Conservation (phyloP, 2,797 vertebrate species). For the Phalloptychus januarius region DNA sequence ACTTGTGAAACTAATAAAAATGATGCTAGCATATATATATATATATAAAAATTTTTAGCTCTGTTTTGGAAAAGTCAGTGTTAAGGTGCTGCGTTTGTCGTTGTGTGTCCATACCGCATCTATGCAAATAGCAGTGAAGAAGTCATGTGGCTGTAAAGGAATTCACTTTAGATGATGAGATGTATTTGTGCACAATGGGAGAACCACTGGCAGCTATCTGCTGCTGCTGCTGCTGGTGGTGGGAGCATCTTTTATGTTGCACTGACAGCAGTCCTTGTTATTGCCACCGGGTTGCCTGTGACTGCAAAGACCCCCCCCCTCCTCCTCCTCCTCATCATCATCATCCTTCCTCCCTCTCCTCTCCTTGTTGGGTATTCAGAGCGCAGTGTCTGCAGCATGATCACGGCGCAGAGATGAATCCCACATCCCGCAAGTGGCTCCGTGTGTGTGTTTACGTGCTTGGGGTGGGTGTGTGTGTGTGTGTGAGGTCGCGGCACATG, state of each 20-base stretch:
- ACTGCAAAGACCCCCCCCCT: conserved; percentile 53
- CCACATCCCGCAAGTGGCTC: conserved; percentile 75
- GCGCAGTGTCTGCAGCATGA: conserved; percentile 75
- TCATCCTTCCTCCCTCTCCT: conserved; percentile 33
- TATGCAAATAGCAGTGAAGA: not conserved
- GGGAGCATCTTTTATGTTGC: conserved; percentile 42
- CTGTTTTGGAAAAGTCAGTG: not conserved
- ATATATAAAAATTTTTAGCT: not conserved
- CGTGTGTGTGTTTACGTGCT: not conserved
- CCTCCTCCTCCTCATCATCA: conserved; percentile 13
- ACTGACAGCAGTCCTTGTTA: conserved; percentile 59
- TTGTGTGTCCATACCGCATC: not conserved
- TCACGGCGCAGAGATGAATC: conserved; percentile 79
- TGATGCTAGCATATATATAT: too few relatives aligned
- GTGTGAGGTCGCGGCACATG: conserved; percentile 96
- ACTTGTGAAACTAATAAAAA: not conserved
- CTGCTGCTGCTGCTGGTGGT: not conserved
- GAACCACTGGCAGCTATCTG: not conserved
- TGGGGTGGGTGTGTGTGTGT: not conserved
- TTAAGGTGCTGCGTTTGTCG: not conserved
- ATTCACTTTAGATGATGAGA: not conserved
- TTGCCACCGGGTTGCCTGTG: conserved; percentile 57
- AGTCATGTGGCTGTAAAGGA: not conserved
- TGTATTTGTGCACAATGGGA: not conserved
- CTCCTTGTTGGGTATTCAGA: conserved; percentile 80